Conservation (phyloP, 2,113 vertebrate species). For the Sylvicapra grimmia region DNA sequence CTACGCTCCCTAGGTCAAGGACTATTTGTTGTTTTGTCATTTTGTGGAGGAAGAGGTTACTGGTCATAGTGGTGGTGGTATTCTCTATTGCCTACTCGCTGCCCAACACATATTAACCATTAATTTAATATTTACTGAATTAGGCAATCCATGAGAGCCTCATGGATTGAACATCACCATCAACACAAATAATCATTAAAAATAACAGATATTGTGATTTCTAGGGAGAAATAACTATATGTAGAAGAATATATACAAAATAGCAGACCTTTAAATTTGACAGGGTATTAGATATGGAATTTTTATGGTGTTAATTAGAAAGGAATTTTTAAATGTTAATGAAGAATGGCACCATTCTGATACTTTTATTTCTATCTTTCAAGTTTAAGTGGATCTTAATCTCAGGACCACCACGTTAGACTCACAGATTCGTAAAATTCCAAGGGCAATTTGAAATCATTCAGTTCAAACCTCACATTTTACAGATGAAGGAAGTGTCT, state of each 20-base stretch:
- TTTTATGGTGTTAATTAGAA: slow-evolving; percentile 33
- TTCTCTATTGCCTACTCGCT: background rate
- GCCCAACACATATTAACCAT: background rate
- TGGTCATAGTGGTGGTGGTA: background rate
- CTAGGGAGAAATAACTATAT: slow-evolving; percentile 18
- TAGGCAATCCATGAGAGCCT: background rate
- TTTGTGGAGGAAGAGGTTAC: background rate
- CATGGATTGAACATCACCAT: background rate
- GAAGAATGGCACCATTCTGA: background rate
- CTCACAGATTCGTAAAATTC: background rate
- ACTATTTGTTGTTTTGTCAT: background rate
- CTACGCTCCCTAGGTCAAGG: background rate
- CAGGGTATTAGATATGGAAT: background rate
- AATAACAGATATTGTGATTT: background rate
- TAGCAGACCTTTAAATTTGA: background rate
- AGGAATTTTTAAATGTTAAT: background rate
- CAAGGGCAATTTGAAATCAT: background rate
- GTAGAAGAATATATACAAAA: background rate
- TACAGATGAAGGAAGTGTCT: background rate
- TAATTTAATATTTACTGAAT: slow-evolving; percentile 22
- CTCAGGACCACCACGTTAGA: background rate
- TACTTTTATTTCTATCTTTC: background rate
- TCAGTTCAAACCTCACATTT: background rate
- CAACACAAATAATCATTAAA: slow-evolving; percentile 35
- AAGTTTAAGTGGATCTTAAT: slow-evolving; percentile 25